Conservation (phyloP, 2,113 vertebrate genomes). For the Lucifuga dentata region DNA sequence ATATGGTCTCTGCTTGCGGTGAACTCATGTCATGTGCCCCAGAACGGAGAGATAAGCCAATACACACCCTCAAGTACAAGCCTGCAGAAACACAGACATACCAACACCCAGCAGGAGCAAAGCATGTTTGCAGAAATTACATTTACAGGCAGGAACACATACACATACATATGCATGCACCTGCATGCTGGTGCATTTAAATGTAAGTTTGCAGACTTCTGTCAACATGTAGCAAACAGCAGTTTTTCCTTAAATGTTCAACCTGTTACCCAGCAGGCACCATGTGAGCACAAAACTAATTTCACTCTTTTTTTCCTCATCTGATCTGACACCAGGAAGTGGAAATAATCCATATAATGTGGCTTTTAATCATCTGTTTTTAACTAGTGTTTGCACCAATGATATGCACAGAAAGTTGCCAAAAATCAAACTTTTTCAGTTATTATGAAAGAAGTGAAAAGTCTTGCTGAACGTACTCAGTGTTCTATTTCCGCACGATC, state of each 20-base stretch:
- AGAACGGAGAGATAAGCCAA: slow-evolving; percentile 42
- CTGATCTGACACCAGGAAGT: too few species aligned
- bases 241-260: slow-evolving; percentile 4
- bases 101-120: slow-evolving; percentile 25
- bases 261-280: not conserved
- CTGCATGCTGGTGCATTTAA: slow-evolving; percentile 18
- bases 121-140: slow-evolving; percentile 12
- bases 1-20: slow-evolving; percentile 45
- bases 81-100: slow-evolving; percentile 36
- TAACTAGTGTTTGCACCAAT: not conserved
- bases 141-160: slow-evolving; percentile 33
- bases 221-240: too few species aligned
- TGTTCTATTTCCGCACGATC: not conserved
- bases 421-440: not conserved
- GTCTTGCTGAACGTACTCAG: not conserved
- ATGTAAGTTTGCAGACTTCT: slow-evolving; percentile 1
- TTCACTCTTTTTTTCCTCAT: too few species aligned
- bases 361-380: not conserved
- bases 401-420: not conserved
- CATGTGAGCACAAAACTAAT: slow-evolving; percentile 18
- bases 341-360: not conserved
- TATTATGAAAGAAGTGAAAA: not conserved
- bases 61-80: slow-evolving; percentile 20
- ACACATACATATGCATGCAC: not conserved
- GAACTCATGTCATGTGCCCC: slow-evolving; percentile 35